These are phyloP conservation scores for Xanthorhoe designata DNA, from an alignment of 2,888 invertebrate genomes.

Conservation along the genomic window DNA sequence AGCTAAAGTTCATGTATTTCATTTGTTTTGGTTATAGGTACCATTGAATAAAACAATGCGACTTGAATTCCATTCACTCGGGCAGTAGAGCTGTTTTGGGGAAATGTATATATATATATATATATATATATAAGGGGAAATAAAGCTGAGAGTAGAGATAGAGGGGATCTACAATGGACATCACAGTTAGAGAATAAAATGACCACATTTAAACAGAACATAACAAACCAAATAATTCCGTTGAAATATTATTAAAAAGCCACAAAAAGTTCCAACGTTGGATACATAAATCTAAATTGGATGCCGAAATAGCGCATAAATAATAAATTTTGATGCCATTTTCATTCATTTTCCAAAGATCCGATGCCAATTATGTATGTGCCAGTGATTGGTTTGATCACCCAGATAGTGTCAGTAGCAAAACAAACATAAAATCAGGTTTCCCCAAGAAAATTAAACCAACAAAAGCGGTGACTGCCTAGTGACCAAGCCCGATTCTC, in stretches of 20 bases:
- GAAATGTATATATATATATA: no score
- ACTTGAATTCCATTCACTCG: neutral
- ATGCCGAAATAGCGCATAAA: conserved; percentile 1
- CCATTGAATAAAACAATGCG: conserved; percentile 10
- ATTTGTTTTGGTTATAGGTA: neutral
- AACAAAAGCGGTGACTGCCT: conserved; percentile 7
- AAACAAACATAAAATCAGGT: conserved; percentile 11
- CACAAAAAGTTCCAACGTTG: neutral
- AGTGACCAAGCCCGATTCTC: conserved; percentile 7
- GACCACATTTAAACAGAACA: conserved; percentile 2
- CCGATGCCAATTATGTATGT: conserved; percentile 8
- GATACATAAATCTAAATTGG: neutral
- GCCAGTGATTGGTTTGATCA: conserved; percentile 25
- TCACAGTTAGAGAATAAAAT: conserved; percentile 8
- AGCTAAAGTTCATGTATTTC: neutral
- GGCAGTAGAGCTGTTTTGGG: conserved; percentile 1
- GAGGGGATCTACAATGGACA: conserved; percentile 16
- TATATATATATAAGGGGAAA: no score
- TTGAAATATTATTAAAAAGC: conserved; percentile 5
- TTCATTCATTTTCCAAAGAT: conserved; percentile 2
- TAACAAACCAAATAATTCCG: neutral
- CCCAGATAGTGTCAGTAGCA: conserved; percentile 16
- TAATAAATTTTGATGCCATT: conserved; percentile 13
- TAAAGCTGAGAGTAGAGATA: conserved; percentile 21
- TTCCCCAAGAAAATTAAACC: neutral